Conservation (phyloP, 2,888 invertebrate genomes). For the Heliconius cydno region DNA sequence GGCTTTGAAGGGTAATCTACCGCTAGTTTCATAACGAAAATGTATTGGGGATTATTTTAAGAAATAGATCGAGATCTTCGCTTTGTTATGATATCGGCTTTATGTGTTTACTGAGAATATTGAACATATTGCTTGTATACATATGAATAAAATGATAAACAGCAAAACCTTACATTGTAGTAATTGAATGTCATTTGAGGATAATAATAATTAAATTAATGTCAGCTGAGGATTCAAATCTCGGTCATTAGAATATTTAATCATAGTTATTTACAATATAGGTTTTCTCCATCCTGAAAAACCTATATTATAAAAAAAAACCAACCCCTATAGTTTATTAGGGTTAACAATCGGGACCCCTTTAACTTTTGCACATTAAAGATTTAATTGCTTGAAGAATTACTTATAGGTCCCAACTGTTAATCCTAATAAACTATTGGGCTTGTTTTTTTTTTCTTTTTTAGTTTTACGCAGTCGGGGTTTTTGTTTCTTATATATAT, state of each 20-base stretch:
- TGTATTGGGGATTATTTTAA: slow-evolving; percentile 5
- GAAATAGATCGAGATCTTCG: neutral
- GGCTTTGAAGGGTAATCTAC: neutral
- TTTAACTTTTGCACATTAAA: no score
- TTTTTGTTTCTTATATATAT: no score
- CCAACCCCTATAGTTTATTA: no score
- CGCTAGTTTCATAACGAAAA: slow-evolving; percentile 4
- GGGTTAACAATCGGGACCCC: no score
- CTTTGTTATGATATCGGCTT: neutral
- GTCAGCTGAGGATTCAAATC: neutral
- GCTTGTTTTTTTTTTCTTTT: no score
- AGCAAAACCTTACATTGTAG: neutral
- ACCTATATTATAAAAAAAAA: no score
- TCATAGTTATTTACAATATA: neutral
- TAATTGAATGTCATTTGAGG: neutral
- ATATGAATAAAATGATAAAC: neutral
- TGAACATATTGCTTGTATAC: neutral
- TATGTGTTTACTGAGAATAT: neutral
- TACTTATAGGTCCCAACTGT: no score
- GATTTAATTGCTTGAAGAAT: no score
- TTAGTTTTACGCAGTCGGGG: no score
- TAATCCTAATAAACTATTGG: no score
- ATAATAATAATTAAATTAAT: neutral
- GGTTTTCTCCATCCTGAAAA: neutral
- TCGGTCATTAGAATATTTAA: neutral